These are phyloP conservation scores for Crossaster papposus DNA, from an alignment of 53 echinoderm and acorn worm species.

Conservation along the genomic window DNA sequence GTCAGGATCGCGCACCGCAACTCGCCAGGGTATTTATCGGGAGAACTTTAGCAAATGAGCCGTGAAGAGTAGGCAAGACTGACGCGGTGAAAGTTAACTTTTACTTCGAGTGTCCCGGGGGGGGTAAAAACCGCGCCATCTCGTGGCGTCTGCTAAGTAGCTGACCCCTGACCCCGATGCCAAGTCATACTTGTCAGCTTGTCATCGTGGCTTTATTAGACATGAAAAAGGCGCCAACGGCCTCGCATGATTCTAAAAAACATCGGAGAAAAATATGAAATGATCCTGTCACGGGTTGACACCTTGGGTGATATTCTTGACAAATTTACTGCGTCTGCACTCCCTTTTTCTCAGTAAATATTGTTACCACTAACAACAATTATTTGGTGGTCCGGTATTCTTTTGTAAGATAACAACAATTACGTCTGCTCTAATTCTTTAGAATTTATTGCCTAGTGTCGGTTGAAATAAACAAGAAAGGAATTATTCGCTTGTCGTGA, in stretches of 20 bases:
- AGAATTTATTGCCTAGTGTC: not conserved
- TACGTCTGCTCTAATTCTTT: not conserved
- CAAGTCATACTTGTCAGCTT: slow-evolving; percentile 39
- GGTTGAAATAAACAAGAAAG: not conserved
- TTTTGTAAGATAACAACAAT: not conserved
- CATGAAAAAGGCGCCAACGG: slow-evolving; percentile 40
- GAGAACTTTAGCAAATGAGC: slow-evolving; percentile 48
- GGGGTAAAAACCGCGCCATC: slow-evolving; percentile 23
- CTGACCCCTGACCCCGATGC: slow-evolving; percentile 36
- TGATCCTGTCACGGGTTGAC: slow-evolving; percentile 1
- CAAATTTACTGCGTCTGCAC: not conserved
- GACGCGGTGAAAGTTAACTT: not conserved
- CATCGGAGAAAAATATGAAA: slow-evolving; percentile 19
- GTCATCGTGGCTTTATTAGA: slow-evolving; percentile 43
- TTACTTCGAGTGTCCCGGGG: slow-evolving; percentile 9
- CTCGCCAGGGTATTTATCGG: slow-evolving; percentile 19
- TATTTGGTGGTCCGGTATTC: not conserved
- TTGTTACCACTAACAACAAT: slow-evolving; percentile 11
- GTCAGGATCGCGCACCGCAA: slow-evolving; percentile 19
- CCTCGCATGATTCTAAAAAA: not conserved
- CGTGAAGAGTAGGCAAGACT: slow-evolving; percentile 37
- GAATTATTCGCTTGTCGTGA: not conserved
- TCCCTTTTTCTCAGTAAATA: not conserved
- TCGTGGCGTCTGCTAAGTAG: slow-evolving; percentile 55
- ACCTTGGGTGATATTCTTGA: not conserved